These are phyloP conservation scores for Mastomys coucha DNA, from an alignment of 2,113 vertebrate species.

Conservation along the genomic window DNA sequence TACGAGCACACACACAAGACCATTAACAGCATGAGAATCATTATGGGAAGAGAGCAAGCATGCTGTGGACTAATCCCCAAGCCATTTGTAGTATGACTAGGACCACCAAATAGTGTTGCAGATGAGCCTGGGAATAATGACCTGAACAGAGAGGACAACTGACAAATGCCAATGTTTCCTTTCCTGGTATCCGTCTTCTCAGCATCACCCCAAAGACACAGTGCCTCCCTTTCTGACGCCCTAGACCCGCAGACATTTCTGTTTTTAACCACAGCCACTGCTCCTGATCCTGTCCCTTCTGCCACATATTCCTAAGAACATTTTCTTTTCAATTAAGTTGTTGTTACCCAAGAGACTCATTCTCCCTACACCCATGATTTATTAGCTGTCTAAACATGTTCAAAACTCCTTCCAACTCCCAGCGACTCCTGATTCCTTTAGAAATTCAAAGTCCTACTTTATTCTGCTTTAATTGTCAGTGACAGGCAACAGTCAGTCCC, in stretches of 20 bases:
- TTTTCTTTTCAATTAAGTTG: slow-evolving; percentile 4
- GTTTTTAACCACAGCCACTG: neutral
- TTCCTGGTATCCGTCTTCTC: neutral
- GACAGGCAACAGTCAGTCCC: neutral
- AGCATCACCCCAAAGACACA: neutral
- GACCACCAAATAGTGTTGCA: neutral
- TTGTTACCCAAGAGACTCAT: neutral
- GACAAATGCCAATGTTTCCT: neutral
- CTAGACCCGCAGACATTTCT: neutral
- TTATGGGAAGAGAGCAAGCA: neutral
- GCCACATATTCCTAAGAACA: neutral
- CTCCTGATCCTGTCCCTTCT: no score
- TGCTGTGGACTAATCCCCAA: no score
- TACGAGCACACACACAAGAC: neutral
- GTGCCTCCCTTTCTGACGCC: neutral
- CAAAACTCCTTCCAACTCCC: neutral
- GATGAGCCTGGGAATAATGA: neutral
- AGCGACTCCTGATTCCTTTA: neutral
- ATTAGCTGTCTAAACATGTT: neutral
- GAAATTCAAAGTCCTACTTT: neutral
- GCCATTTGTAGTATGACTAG: neutral
- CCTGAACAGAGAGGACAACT: neutral
- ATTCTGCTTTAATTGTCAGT: neutral
- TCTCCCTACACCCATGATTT: neutral
- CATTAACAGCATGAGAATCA: neutral